These are phyloP conservation scores for Hirtodrosophila confusa DNA, from an alignment of 2,888 invertebrate genomes.

Conservation along the genomic window DNA sequence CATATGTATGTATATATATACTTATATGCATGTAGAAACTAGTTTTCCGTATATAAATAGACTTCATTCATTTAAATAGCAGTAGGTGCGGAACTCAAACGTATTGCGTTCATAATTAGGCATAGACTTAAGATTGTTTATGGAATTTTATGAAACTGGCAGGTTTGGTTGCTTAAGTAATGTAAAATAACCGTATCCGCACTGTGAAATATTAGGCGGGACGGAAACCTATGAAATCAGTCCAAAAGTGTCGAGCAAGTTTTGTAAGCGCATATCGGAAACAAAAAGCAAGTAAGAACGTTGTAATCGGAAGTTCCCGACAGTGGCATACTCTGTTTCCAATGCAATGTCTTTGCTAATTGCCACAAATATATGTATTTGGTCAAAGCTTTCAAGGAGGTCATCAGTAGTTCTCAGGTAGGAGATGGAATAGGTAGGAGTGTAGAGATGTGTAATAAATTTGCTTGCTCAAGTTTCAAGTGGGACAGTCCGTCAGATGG, in stretches of 20 bases:
- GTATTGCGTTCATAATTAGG: slow-evolving; percentile 56
- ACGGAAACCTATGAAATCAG: not conserved
- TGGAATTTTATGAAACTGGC: slow-evolving; percentile 32
- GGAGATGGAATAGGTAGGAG: too few relatives aligned
- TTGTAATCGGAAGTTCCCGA: too few relatives aligned
- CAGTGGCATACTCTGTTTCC: too few relatives aligned
- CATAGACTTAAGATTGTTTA: slow-evolving; percentile 32
- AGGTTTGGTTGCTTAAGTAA: slow-evolving; percentile 28
- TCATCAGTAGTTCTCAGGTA: too few relatives aligned
- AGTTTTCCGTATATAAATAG: slow-evolving; percentile 63
- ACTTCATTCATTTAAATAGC: slow-evolving; percentile 61
- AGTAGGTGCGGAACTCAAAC: slow-evolving; percentile 65
- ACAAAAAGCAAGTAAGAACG: too few relatives aligned
- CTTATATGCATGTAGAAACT: slow-evolving; percentile 43
- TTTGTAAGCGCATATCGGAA: slow-evolving; percentile 4
- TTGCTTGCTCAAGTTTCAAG: too few relatives aligned
- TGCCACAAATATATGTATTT: too few relatives aligned
- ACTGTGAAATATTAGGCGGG: not conserved
- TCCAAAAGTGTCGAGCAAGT: not conserved
- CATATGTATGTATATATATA: not conserved
- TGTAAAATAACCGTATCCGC: not conserved
- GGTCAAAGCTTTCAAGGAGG: too few relatives aligned
- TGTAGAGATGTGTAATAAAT: too few relatives aligned
- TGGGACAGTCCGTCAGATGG: too few relatives aligned
- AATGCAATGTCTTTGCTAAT: too few relatives aligned